Conservation (phyloP, 2,888 invertebrate species). For the Ceriagrion tenellum region DNA sequence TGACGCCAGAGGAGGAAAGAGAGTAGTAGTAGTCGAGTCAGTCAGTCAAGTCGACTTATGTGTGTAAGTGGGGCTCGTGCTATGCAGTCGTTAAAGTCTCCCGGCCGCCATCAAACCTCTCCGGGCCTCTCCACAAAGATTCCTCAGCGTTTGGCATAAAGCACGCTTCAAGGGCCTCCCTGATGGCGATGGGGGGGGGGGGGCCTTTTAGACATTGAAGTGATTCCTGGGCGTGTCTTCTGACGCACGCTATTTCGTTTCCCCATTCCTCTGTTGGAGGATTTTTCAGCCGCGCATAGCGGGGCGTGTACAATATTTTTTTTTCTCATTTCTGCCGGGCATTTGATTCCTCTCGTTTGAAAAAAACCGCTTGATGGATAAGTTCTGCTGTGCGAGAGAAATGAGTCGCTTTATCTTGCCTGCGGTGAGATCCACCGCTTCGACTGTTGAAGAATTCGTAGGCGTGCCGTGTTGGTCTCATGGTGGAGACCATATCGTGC, state of each 20-base stretch:
- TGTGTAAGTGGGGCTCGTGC: constrained; percentile 30
- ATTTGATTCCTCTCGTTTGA: neutral
- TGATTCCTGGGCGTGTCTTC: constrained; percentile 28
- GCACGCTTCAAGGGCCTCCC: neutral
- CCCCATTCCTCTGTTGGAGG: neutral
- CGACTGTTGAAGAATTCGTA: neutral
- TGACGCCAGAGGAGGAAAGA: neutral
- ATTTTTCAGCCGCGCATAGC: neutral
- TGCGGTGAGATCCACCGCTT: neutral
- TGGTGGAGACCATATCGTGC: neutral
- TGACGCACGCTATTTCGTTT: neutral
- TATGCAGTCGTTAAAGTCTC: constrained; percentile 57
- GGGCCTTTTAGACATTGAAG: neutral
- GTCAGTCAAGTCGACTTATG: neutral
- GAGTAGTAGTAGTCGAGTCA: neutral
- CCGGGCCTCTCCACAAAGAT: neutral
- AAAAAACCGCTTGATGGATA: constrained; percentile 17
- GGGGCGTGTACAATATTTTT: neutral
- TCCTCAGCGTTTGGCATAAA: neutral
- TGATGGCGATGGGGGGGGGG: neutral
- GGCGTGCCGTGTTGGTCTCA: neutral
- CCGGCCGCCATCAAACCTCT: neutral
- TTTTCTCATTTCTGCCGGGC: neutral
- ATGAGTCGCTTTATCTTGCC: constrained; percentile 1
- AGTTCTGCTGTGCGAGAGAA: neutral